Evolutionary conservation across 2,797 vertebrate species (phyloP), one percentile per base, ranked within the genome.

Genomic region (Esox masquinongy): DNA sequence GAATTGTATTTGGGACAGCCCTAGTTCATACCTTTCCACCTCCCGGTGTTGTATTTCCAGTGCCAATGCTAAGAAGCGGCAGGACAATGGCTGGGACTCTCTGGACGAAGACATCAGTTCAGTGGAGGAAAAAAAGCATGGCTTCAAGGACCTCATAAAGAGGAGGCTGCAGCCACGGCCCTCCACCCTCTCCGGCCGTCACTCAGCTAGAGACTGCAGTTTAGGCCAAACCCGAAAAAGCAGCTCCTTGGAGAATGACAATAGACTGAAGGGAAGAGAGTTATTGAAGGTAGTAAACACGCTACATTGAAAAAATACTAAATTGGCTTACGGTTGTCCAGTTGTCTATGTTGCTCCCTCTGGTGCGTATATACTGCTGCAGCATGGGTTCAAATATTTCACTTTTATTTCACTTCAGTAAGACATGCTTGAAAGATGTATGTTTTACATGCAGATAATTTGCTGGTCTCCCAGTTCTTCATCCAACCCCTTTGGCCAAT

Each of bases 81-180:
- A 51, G 3, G 88, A 87, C 15, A 84, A 89, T 5, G 78, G 73
- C 0, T 75, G 67, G 77, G 85, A 90, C 68, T 82, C 89, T 19
- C 74, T 85, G 61, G 88, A 85, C 11, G 91, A 95, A 17, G 87
- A 89, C 19, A 88, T 80, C 76, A 90, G 88, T 75, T 89, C 85
- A 0, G 90, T 81, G 0, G 94, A 94, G 15, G 94, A 94, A 78
- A 94, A 86, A 72, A 95, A 64, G 26, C 53, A 56, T 16, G 53
- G 53, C n/a, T 56, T 64, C 14, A 94, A 90, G 75, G 88, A 82
- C 22, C 72, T 92, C 2, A 84, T 96, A 2, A 95, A 93, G 77
- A 91, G 82, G 36, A 16, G 53, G 19, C 53, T 56, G 53, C 53
- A 56, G 53, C 53, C 53, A 15, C 53, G 53, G n/a, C n/a, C 85